Evolutionary conservation across 1,140 invertebrate genomes (phyloP).

Genomic region (Pachypeltis micranthus): DNA sequence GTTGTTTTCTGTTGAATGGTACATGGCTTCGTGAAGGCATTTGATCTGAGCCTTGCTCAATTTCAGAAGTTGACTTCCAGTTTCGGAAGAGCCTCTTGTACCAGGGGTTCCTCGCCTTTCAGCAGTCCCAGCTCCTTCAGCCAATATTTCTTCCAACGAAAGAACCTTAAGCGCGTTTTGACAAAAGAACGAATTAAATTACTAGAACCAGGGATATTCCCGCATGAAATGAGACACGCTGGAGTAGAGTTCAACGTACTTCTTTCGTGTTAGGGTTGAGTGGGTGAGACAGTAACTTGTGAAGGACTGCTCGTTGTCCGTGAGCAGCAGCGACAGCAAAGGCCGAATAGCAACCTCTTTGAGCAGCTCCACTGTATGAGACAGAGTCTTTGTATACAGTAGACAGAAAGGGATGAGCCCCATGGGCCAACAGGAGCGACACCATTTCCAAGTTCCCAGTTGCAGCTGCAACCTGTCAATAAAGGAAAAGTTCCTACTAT

Average conservation of each 20-base stretch:
- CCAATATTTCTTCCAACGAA: slow-evolving; percentile 78
- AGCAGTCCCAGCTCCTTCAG: slow-evolving; percentile 50
- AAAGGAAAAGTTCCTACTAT: too few species aligned
- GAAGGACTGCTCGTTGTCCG: slow-evolving; percentile 61
- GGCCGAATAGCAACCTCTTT: slow-evolving; percentile 68
- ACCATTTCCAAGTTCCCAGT: slow-evolving; percentile 71
- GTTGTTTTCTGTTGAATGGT: slow-evolving; percentile 80
- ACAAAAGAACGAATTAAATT: too few species aligned
- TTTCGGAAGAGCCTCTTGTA: neutral
- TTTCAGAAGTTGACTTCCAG: slow-evolving; percentile 31
- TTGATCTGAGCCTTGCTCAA: slow-evolving; percentile 74
- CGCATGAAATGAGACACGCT: too few species aligned
- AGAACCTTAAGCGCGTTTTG: too few species aligned
- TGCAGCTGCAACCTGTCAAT: slow-evolving; percentile 55
- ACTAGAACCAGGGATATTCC: too few species aligned
- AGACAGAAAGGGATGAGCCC: slow-evolving; percentile 74
- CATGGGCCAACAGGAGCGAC: slow-evolving; percentile 61
- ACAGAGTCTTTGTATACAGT: slow-evolving; percentile 69
- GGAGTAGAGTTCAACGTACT: too few species aligned
- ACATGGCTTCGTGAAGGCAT: slow-evolving; percentile 81
- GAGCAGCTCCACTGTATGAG: slow-evolving; percentile 71
- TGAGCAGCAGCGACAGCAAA: slow-evolving; percentile 78
- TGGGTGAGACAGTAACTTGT: slow-evolving; percentile 66
- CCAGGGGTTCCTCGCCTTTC: slow-evolving; percentile 22
- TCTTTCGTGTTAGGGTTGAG: slow-evolving; percentile 50